Evolutionary conservation across 2,113 vertebrate species (phyloP).

Genomic region (Sturnus vulgaris): DNA sequence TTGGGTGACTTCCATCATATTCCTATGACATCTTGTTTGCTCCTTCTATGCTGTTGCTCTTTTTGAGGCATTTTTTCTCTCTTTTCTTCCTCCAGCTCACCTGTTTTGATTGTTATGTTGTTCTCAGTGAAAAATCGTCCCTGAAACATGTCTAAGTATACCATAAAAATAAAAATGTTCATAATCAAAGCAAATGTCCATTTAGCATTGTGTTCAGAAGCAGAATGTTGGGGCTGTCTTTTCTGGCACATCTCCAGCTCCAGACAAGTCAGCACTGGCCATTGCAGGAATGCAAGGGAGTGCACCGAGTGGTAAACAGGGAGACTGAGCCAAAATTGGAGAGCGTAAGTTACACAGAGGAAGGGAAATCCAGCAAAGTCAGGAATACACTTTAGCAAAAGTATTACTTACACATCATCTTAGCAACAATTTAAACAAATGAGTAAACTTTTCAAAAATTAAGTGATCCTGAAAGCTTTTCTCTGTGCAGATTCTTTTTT

Average conservation of each 20-base stretch:
- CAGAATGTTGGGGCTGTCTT: background rate
- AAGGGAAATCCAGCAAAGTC: background rate
- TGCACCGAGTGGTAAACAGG: background rate
- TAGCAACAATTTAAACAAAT: background rate
- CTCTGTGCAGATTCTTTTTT: background rate
- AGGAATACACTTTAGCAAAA: background rate
- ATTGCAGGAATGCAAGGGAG: background rate
- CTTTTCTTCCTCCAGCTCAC: background rate
- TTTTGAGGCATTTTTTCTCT: background rate
- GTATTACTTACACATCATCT: background rate
- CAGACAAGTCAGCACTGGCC: background rate
- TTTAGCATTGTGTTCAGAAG: accelerated
- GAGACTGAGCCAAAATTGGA: background rate
- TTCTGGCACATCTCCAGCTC: background rate
- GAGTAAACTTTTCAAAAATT: background rate
- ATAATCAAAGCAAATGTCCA: background rate
- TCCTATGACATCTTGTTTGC: background rate
- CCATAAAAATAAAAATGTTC: background rate
- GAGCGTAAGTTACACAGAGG: background rate
- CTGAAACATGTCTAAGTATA: background rate
- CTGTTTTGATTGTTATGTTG: background rate
- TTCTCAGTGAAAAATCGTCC: background rate
- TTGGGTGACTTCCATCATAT: background rate
- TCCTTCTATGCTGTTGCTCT: background rate
- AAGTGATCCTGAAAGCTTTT: background rate